phyloP scores from a whole-genome alignment of 2,113 vertebrate genomes.

The Pagrus major region DNA sequence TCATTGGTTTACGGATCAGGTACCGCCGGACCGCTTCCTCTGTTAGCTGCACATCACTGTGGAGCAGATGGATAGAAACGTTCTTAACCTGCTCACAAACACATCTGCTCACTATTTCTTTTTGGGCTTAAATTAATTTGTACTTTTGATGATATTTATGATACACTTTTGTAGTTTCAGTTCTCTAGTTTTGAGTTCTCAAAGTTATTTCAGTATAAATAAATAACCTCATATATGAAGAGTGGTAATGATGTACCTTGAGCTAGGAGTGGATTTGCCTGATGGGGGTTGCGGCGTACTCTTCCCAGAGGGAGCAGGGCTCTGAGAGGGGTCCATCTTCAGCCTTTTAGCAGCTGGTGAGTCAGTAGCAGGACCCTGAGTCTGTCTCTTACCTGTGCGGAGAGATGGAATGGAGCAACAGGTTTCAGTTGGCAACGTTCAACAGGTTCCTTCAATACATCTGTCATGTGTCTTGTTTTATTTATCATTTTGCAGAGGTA shows the following conservation, averaged over 20 bases:
- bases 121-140: neutral
- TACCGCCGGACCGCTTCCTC: constrained; percentile 93
- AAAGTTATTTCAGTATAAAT: neutral
- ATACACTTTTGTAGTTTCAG: too few species aligned
- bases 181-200: neutral
- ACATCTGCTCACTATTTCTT: neutral
- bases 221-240: neutral
- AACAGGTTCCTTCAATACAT: too few species aligned
- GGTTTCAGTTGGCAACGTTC: neutral
- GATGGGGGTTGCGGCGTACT: constrained; percentile 90
- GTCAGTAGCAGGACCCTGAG: constrained; percentile 72
- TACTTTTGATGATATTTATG: too few species aligned
- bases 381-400: constrained; percentile 87
- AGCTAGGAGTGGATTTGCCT: constrained; percentile 91
- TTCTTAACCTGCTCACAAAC: neutral
- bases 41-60: constrained; percentile 91
- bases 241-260: constrained; percentile 80
- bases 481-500: neutral
- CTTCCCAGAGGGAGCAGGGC: constrained; percentile 88
- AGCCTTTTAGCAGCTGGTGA: constrained; percentile 88
- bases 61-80: neutral
- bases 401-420: neutral
- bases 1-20: constrained; percentile 95
- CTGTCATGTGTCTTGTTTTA: too few species aligned
- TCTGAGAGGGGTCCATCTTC: constrained; percentile 88